These are phyloP conservation scores for Piprites chloris DNA, from an alignment of 2,113 vertebrate genomes.

Conservation along the genomic window DNA sequence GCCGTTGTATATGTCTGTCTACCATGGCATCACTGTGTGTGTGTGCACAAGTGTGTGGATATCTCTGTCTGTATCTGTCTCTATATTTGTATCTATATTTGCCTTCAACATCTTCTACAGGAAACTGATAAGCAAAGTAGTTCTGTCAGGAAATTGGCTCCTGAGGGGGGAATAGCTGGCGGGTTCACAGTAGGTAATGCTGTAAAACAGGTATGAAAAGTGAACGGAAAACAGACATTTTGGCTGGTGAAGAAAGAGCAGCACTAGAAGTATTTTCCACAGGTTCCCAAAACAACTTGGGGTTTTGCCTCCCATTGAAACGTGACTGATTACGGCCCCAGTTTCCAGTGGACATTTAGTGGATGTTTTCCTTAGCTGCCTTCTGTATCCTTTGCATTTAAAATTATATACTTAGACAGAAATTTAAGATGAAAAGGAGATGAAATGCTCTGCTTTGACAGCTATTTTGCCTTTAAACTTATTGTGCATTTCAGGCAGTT, in stretches of 20 bases:
- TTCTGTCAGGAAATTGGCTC: not conserved
- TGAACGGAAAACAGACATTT: not conserved
- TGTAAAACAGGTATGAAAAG: not conserved
- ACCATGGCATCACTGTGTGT: accelerated
- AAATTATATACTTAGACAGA: not conserved
- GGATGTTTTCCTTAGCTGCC: not conserved
- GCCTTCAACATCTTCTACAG: not conserved
- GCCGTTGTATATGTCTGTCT: accelerated
- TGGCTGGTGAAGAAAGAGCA: not conserved
- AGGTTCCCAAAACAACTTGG: not conserved
- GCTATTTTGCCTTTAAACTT: not conserved
- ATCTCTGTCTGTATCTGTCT: not conserved
- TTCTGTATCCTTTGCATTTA: not conserved
- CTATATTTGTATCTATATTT: accelerated
- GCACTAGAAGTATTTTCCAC: not conserved
- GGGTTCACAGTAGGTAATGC: not conserved
- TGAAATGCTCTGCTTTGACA: not conserved
- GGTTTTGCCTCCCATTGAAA: not conserved
- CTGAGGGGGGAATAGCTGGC: not conserved
- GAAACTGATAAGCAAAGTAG: not conserved
- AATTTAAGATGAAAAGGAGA: not conserved
- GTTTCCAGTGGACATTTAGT: not conserved
- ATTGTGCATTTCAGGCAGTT: not conserved
- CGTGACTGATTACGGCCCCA: not conserved
- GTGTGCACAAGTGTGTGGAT: accelerated